Base-by-base conservation (phyloP, 2,797 vertebrate species). In the Sebastiscus tertius region DNA sequence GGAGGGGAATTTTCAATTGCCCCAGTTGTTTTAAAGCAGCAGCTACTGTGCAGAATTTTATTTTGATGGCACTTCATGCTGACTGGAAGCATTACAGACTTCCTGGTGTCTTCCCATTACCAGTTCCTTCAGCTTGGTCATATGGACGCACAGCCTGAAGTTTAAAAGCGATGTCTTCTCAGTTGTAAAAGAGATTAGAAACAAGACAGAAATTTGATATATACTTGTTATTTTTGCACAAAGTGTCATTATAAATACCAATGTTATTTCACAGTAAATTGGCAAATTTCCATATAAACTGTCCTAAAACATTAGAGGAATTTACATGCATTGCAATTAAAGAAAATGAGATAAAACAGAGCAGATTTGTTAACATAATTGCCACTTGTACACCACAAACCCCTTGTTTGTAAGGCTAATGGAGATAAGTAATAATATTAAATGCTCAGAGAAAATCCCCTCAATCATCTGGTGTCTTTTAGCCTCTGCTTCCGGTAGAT, bases 51-150 rank as follows among this genome's bases (percentile, higher is more conserved):
- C 87, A 66, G 82, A 88, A 80, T 91, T 93, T 93, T 89, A 88
- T 91, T 94, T 92, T 93, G 91, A 93, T 95, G 90, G 85, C 66
- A 85, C 91, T 88, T 87, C 92, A 89, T 93, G 91, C 92, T 93
- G 92, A 92, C 85, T 92, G 83, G 83, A 89, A 83, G 80, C 91
- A 90, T 93, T 93, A 92, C 75, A 69, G 90, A 91, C 93, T 85
- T 92, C 88, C 88, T 84, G 87, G 89, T 94, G 92, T 94, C 91
- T 94, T 89, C 72, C 82, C 80, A 90, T 93, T 93, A 91, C 84
- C 69, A 73, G 73, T 63, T 80, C 59, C 85, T 87, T 91, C 68
- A 87, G 84, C 60, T 84, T 55, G 78, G 82, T 91, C 85, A 84
- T 90, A 88, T 87, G 85, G 89, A 90, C 54, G 81, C 86, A 68